Conservation (phyloP, 2,888 invertebrate genomes). For the Matsumyia berberina region DNA sequence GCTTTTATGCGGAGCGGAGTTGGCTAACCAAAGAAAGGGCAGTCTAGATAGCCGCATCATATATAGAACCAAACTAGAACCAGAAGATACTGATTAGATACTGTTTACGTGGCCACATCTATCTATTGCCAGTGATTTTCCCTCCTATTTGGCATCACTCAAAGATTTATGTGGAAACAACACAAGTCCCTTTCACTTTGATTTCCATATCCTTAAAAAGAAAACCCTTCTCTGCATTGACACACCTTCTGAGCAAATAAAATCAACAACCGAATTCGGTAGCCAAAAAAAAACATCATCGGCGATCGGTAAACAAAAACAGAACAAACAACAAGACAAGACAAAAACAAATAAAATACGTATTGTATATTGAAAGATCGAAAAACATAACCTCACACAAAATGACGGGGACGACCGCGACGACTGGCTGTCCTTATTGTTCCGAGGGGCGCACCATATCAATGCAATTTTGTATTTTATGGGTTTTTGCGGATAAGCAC, state of each 20-base stretch:
- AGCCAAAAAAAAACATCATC: conserved; percentile 48
- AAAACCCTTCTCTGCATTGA: not conserved
- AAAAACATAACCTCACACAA: conserved; percentile 4
- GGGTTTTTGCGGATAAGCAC: conserved; percentile 56
- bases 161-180: no score
- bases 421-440: not conserved
- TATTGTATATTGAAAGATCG: not conserved
- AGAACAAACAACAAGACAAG: conserved; percentile 19
- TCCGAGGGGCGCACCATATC: conserved; percentile 26
- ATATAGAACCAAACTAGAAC: no score
- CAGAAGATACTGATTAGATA: no score
- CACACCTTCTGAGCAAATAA: not conserved
- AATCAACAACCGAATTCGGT: conserved; percentile 49
- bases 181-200: no score
- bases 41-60: no score
- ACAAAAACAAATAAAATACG: conserved; percentile 29
- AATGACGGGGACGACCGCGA: not conserved
- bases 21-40: no score
- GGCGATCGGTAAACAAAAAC: conserved; percentile 42
- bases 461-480: conserved; percentile 67
- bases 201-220: no score
- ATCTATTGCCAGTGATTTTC: no score
- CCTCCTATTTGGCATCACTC: no score
- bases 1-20: no score
- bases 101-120: no score